phyloP scores from a whole-genome alignment of 2,797 vertebrate genomes.

The Sebastes oblongus region DNA sequence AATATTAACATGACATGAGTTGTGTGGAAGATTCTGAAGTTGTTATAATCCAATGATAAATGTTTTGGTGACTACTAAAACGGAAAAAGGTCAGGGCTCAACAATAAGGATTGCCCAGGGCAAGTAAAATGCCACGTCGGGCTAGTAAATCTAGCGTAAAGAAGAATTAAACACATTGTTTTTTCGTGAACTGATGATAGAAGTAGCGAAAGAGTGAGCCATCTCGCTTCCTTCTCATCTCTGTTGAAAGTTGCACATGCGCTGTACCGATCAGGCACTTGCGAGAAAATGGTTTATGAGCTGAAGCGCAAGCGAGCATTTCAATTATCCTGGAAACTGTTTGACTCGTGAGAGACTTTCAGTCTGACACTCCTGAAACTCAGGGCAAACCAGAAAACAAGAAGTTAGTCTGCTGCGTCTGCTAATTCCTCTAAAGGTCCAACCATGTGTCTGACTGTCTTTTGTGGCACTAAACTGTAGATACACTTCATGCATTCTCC shows the following conservation, averaged over 20 bases:
- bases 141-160: no score
- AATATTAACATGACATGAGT: background rate
- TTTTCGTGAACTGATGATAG: fast-evolving
- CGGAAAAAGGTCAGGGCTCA: background rate
- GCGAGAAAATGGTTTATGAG: no score
- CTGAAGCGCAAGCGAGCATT: no score
- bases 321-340: no score
- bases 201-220: no score
- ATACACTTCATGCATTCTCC: background rate
- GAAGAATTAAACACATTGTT: no score
- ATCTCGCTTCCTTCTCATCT: no score
- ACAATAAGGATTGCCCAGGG: no score
- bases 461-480: background rate
- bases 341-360: background rate
- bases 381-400: slow-evolving; percentile 11
- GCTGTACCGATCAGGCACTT: no score
- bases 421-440: background rate
- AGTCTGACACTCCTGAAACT: slow-evolving; percentile 7
- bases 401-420: slow-evolving; percentile 5
- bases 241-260: no score
- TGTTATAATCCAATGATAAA: no score
- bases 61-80: background rate
- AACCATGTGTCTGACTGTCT: background rate
- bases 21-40: background rate
- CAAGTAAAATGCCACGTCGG: no score